Evolutionary conservation across 2,797 vertebrate genomes (phyloP).

Genomic region (Tenualosa ilisha): DNA sequence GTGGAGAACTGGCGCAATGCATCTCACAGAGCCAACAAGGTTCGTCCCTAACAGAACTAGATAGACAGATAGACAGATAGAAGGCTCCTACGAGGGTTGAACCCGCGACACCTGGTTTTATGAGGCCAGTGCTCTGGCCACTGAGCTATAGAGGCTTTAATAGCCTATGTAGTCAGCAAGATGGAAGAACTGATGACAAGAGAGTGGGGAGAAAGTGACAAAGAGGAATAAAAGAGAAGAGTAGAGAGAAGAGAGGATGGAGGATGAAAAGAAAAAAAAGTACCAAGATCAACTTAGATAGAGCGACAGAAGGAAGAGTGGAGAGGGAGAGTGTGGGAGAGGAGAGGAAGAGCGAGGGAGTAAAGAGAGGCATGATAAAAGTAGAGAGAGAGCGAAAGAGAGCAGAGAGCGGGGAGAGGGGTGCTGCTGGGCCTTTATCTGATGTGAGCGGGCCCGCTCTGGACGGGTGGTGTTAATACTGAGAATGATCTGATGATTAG

Average conservation of each 20-base stretch:
- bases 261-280: not conserved
- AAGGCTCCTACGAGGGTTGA: too few species aligned
- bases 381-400: not conserved
- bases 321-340: not conserved
- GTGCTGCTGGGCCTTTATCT: slow-evolving; percentile 47
- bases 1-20: not conserved
- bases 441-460: slow-evolving; percentile 52
- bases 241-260: not conserved
- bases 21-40: too few species aligned
- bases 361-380: not conserved
- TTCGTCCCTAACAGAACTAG: too few species aligned
- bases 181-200: too few species aligned
- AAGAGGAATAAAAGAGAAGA: not conserved
- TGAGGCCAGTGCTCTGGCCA: too few species aligned
- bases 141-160: too few species aligned
- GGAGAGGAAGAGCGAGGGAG: not conserved
- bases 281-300: too few species aligned
- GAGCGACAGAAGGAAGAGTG: not conserved
- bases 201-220: not conserved
- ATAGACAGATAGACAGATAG: too few species aligned
- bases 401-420: not conserved
- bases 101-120: too few species aligned
- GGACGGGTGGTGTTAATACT: slow-evolving; percentile 57
- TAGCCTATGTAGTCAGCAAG: too few species aligned
- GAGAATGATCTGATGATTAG: slow-evolving; percentile 66